These are phyloP conservation scores for Carposina sasakii DNA, from an alignment of 1,140 invertebrate genomes.

Conservation along the genomic window DNA sequence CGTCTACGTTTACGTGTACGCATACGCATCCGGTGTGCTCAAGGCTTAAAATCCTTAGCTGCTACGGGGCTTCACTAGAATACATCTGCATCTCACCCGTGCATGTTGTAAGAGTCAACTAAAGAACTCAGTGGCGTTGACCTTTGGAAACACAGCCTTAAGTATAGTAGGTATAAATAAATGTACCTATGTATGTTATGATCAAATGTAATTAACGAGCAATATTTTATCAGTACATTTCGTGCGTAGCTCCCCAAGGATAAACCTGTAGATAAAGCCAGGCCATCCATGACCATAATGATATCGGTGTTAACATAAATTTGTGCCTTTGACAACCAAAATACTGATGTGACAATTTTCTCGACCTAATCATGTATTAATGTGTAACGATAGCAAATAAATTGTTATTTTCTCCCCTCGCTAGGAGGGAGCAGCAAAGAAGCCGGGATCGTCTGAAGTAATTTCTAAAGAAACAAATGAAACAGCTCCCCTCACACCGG, in stretches of 20 bases:
- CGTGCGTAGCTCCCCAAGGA: slow-evolving; percentile 46
- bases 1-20: too few species aligned
- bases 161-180: too few species aligned
- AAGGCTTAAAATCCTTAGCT: too few species aligned
- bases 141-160: too few species aligned
- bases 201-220: too few species aligned
- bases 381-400: slow-evolving; percentile 28
- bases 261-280: slow-evolving; percentile 49
- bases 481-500: slow-evolving; percentile 63
- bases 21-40: too few species aligned
- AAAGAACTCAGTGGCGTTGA: too few species aligned
- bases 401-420: slow-evolving; percentile 29
- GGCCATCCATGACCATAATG: slow-evolving; percentile 49
- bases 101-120: too few species aligned
- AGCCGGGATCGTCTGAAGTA: slow-evolving; percentile 50
- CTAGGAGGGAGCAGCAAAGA: slow-evolving; percentile 9
- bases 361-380: slow-evolving; percentile 53
- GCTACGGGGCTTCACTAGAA: too few species aligned
- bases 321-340: slow-evolving; percentile 41
- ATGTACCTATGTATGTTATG: too few species aligned
- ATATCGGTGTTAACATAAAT: slow-evolving; percentile 64
- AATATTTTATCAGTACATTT: too few species aligned
- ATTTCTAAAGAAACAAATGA: slow-evolving; percentile 71
- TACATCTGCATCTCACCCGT: too few species aligned
- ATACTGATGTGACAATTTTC: slow-evolving; percentile 44